Base-by-base conservation (phyloP, 2,113 vertebrate species). In the Misgurnus mizolepis region DNA sequence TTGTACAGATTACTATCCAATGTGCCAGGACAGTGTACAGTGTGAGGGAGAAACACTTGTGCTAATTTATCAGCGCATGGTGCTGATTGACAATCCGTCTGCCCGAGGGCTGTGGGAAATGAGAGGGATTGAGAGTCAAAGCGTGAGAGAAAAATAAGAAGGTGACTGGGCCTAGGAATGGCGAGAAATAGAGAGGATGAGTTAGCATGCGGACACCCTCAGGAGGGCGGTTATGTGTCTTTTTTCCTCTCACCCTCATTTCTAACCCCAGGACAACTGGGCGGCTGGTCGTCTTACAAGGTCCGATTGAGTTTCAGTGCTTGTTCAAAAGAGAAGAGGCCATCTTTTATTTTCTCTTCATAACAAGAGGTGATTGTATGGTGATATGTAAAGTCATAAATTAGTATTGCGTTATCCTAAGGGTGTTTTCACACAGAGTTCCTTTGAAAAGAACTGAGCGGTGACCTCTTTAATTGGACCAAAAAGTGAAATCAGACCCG, bases 11-110 rank as follows among this genome's bases (percentile, higher is more conserved):
- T 68, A 76, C 78, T 73, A 82, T 82, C 82, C 43, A 15, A 55
- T 22, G 79, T 78, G 76, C 79, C 65, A 49, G 70, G 60, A 79
- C 81, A 73, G 45, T 39, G 47, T 85, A 66, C 81, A 85, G 76
- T 71, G 76, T 76, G 88, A 91, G 89, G 82, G 87, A 86, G 84
- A 87, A 89, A 87, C 91, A 93, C 89, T 88, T 89, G 88, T 78
- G 90, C 89, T 92, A 93, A 92, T 92, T 92, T 86, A 92, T 93
- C 92, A 93, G 82, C 80, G 76, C 88, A 50, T 40, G 40, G 58
- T 72, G 71, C 27, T 90, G 91, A 91, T 89, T 91, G 91, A 90
- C 89, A 88, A 89, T 89, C 87, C 87, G 90, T 92, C 88, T 91
- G 90, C 68, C 50, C 58, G 39, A 78, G 78, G 65, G 9, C 67